A percentile compares a stretch with the other conserved stretches of the same genome.
Evolutionary conservation across 2,113 vertebrate species (phyloP).

Genomic region (Machaerirhynchus nigripectus): DNA sequence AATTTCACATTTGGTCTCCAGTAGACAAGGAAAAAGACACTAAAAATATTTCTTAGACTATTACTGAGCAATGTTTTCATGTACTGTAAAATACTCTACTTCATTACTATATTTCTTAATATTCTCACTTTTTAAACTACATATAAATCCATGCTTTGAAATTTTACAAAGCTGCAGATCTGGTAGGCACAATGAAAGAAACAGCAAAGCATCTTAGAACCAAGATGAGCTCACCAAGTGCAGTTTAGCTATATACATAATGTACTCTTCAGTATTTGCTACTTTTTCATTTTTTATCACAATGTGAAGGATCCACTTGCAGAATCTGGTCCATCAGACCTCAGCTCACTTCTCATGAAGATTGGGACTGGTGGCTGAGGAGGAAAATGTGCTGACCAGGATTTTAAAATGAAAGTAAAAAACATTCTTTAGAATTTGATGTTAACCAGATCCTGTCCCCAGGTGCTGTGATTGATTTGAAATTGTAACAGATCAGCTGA

Average conservation of each 20-base stretch:
- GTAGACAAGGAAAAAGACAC: neutral
- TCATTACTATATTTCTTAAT: slow-evolving; percentile 23
- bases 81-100: slow-evolving; percentile 33
- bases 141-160: slow-evolving; percentile 53
- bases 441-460: neutral
- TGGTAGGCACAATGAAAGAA: slow-evolving; percentile 26
- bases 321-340: neutral
- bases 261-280: neutral
- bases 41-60: slow-evolving; percentile 37
- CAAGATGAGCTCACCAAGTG: slow-evolving; percentile 15
- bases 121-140: slow-evolving; percentile 12
- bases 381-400: neutral
- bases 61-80: slow-evolving; percentile 52
- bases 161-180: slow-evolving; percentile 27
- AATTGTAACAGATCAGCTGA: neutral
- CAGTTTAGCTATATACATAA: slow-evolving; percentile 34
- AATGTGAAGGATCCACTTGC: neutral
- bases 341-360: neutral
- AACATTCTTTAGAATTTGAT: neutral
- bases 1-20: slow-evolving; percentile 37
- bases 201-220: slow-evolving; percentile 29
- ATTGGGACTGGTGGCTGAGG: neutral
- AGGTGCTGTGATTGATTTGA: neutral
- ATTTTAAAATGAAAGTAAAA: neutral
- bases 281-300: neutral